Evolutionary conservation across 2,888 invertebrate genomes (phyloP).

Genomic region (Nephrotoma guestfalica): DNA sequence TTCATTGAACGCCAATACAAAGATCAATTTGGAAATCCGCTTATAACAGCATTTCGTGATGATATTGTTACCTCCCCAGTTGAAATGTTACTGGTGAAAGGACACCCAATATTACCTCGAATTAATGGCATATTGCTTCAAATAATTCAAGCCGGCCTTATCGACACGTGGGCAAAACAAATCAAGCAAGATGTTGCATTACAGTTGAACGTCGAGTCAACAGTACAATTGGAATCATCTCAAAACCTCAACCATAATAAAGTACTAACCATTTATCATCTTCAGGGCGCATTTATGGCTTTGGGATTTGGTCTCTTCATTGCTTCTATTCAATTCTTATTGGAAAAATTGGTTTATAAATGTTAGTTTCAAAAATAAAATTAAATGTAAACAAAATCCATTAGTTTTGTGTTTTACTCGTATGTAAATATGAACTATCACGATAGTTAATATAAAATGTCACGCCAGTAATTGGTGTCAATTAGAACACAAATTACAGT

Average conservation of each 20-base stretch:
- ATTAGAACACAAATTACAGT: too few relatives aligned
- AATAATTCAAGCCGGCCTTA: neutral
- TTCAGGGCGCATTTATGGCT: conserved; percentile 2
- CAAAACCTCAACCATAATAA: neutral
- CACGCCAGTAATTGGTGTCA: too few relatives aligned
- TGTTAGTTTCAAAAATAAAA: too few relatives aligned
- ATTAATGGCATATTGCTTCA: neutral
- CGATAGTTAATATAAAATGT: too few relatives aligned
- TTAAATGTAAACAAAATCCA: too few relatives aligned
- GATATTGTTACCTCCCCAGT: neutral
- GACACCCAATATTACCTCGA: neutral
- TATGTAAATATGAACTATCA: too few relatives aligned
- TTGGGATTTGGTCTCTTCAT: neutral
- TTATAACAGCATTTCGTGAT: neutral
- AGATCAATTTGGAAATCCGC: neutral
- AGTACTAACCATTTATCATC: neutral
- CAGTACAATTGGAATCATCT: neutral
- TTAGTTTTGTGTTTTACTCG: too few relatives aligned
- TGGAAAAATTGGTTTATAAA: neutral
- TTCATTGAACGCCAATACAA: neutral
- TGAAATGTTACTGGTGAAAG: conserved; percentile 3
- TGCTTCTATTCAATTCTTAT: neutral
- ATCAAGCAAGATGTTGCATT: neutral
- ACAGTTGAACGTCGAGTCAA: neutral
- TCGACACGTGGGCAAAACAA: neutral